Conservation (phyloP, 1,140 invertebrate species). For the Drosophila asahinai region DNA sequence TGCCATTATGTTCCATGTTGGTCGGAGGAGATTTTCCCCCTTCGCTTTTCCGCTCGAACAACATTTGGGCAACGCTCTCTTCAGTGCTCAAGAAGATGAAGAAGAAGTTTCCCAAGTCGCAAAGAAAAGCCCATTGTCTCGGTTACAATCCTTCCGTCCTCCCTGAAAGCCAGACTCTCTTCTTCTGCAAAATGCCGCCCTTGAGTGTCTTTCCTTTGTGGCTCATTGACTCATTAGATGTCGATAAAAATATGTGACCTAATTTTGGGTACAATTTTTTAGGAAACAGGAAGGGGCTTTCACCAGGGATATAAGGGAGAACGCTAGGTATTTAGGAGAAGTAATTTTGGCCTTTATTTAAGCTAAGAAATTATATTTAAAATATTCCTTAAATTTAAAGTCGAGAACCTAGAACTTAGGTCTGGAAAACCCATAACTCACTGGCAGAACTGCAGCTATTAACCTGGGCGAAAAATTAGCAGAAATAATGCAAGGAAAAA, state of each 20-base stretch:
- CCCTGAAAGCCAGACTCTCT: slow-evolving; percentile 1
- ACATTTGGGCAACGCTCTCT: slow-evolving; percentile 65
- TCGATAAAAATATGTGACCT: slow-evolving; percentile 52
- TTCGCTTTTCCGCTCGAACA: slow-evolving; percentile 25
- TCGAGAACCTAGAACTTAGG: neutral
- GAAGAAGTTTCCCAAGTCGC: slow-evolving; percentile 8
- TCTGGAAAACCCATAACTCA: neutral
- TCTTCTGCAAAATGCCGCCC: slow-evolving; percentile 4
- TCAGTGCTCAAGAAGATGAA: slow-evolving; percentile 40
- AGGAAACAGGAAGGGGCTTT: neutral
- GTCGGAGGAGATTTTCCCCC: slow-evolving; percentile 32
- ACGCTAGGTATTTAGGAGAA: too few relatives aligned
- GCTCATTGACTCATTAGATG: slow-evolving; percentile 72
- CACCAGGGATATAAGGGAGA: neutral
- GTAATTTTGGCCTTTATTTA: neutral
- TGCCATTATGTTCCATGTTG: slow-evolving; percentile 80
- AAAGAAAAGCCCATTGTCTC: slow-evolving; percentile 50
- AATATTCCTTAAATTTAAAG: too few relatives aligned
- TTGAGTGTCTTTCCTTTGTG: slow-evolving; percentile 47
- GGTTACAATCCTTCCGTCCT: slow-evolving; percentile 35
- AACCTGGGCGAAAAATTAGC: neutral
- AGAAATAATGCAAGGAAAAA: neutral
- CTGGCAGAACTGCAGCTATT: neutral
- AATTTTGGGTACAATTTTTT: slow-evolving; percentile 20
- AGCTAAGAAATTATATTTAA: too few relatives aligned